Base-by-base conservation (phyloP, 2,797 vertebrate species). In the Sebastes hubbsi region DNA sequence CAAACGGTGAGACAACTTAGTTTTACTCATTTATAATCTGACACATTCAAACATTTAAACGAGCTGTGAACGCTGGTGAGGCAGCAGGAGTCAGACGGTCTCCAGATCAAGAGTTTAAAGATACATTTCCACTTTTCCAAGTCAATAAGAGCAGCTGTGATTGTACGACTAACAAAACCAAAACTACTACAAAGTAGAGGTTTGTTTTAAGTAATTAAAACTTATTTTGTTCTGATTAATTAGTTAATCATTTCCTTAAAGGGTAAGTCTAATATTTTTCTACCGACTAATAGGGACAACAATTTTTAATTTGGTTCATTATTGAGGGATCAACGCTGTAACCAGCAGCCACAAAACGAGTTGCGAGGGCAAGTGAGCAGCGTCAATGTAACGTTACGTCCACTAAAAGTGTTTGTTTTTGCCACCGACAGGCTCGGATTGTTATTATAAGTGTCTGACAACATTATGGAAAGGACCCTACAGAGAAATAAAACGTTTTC, bases 1-100 rank as follows among this genome's bases (percentile, higher is more conserved):
- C 20, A 97, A 97, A 88, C 96, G 97, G 98, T 97, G 86, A 81
- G 94, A 14, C 1, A 2, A 13, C 46, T 34, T 18, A 0, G 16
- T 61, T 29, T 61, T n/a, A 6, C 1, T 32, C 22, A 24, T 61
- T 60, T 60, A 20, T 20, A 62, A 46, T 65, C 38, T 42, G 36
- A 65, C 14, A 16, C 32, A 5, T 5, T 10, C 18, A 18, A 60
- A 30, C 59, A n/a, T 38, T 65, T 10, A 27, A 42, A 34, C 2
- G 55, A 56, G 55, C 0, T 25, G 55, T 56, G 55, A 56, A 29
- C 14, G 25, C 24, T 27, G 55, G 12, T 25, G 24, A 58, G 24
- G 55, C 27, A 20, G 27, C 27, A 60, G 25, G 25, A 25, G 25
- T 25, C 25, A 25, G 29, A 32, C 2, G 9, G 56, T 4, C 56